Evolutionary conservation across 37 sponge, comb jelly and placozoan species (phyloP), one percentile per base, ranked within the genome.

Genomic region (Axinella damicornis): DNA sequence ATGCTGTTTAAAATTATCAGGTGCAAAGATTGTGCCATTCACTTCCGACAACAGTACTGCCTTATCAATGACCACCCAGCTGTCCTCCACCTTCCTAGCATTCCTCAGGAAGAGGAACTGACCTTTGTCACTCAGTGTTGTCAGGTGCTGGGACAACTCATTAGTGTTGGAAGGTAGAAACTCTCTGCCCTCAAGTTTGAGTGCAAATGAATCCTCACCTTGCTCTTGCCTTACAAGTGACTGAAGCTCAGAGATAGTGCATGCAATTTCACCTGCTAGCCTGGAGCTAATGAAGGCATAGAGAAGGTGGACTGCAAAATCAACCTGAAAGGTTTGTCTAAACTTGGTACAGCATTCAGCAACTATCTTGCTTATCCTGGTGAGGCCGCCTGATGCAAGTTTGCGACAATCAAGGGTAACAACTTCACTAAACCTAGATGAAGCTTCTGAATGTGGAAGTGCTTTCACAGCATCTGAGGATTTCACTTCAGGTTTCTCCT

Each of bases 1-100:
- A 0, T 76, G 20, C 25, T 76, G 59, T 19, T 76, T 57, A 2
- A 33, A 57, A 20, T 55, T 30, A n/a, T 56, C 22, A 57, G 34
- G 55, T 0, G 39, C 57, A 76, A 76, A 76, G 11, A 76, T 16
- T 38, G 27, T 17, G 20, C 27, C 22, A 69, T 69, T 33, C 9
- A 69, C 22, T 25, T 69, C 37, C 2, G 46, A 46, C 15, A 76
- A 57, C 28, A 76, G 32, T 20, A 33, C 35, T 19, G 54, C 76
- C 56, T n/a, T 27, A 2, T 76, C 28, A 31, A 76, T 28, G 36
- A 76, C 37, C 21, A 76, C 59, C 76, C 76, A 76, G 59, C 76
- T 76, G 37, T 57, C 56, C n/a, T 18, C 59, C 2, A 58, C 37
- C 27, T 76, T 57, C 31, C 37, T 16, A 34, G 27, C 76, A 32